phyloP scores from a whole-genome alignment of 2,888 invertebrate species.

The Kryphioiulus occultus region DNA sequence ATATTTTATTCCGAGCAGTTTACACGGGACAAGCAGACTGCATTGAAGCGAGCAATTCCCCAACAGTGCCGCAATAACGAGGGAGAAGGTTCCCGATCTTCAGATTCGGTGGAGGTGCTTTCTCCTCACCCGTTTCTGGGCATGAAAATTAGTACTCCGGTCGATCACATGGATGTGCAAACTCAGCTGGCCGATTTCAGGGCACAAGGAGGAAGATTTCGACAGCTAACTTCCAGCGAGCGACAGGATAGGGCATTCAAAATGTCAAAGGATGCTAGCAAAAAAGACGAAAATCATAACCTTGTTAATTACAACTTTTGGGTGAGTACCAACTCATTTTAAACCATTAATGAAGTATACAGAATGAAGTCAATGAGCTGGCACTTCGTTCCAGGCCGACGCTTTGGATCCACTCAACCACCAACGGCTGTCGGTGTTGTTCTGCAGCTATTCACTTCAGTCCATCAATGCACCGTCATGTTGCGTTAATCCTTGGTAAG shows the following conservation, averaged over 20 bases:
- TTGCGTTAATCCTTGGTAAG: conserved; percentile 87
- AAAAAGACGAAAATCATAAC: conserved; percentile 41
- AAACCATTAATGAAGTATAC: neutral
- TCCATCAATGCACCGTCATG: conserved; percentile 83
- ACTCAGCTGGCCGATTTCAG: conserved; percentile 83
- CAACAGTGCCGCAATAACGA: neutral
- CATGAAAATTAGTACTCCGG: conserved; percentile 71
- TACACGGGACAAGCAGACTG: conserved; percentile 50
- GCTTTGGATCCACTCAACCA: conserved; percentile 82
- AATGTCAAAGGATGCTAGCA: conserved; percentile 46
- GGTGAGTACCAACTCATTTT: neutral
- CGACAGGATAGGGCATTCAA: conserved; percentile 25
- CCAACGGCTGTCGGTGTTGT: conserved; percentile 85
- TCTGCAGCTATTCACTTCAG: conserved; percentile 83
- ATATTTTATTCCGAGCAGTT: conserved; percentile 72
- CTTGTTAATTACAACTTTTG: neutral
- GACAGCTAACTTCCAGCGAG: conserved; percentile 42
- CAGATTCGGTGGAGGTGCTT: conserved; percentile 54
- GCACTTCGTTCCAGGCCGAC: conserved; percentile 65
- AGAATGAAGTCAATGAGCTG: neutral
- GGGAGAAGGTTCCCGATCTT: conserved; percentile 3
- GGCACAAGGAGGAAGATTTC: conserved; percentile 77
- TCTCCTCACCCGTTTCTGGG: conserved; percentile 76
- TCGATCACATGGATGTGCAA: conserved; percentile 73
- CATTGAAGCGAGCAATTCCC: neutral